These are phyloP conservation scores for Pagrus major DNA, from an alignment of 2,113 vertebrate species.

Conservation along the genomic window DNA sequence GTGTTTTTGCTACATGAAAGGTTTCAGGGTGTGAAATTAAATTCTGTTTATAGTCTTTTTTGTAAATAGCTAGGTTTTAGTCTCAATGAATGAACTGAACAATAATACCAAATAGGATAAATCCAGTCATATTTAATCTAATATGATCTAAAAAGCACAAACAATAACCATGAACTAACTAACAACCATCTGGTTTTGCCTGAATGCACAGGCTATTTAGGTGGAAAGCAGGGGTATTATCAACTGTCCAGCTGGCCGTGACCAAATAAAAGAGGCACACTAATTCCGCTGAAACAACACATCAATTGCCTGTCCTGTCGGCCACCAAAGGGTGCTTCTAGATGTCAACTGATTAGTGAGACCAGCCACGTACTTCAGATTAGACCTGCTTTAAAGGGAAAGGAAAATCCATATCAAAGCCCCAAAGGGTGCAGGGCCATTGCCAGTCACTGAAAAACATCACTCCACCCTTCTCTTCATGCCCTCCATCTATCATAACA, in stretches of 20 bases:
- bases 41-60: not conserved
- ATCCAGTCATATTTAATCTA: conserved; percentile 16
- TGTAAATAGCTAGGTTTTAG: not conserved
- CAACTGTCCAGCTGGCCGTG: conserved; percentile 69
- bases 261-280: conserved; percentile 70
- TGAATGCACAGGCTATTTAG: conserved; percentile 4
- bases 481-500: conserved; percentile 39
- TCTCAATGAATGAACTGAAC: not conserved
- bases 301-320: conserved; percentile 65
- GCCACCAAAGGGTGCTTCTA: conserved; percentile 69
- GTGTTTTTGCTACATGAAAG: not conserved
- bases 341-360: conserved; percentile 72
- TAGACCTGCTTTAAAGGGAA: conserved; percentile 65
- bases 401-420: conserved; percentile 77
- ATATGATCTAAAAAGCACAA: conserved; percentile 19
- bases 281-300: conserved; percentile 71
- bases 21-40: not conserved
- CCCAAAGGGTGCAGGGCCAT: conserved; percentile 67
- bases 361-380: conserved; percentile 74
- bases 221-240: conserved; percentile 66
- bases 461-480: conserved; percentile 15
- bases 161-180: conserved; percentile 27
- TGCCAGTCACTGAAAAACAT: conserved; percentile 26
- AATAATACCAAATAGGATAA: not conserved
- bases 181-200: conserved; percentile 33